Evolutionary conservation across 2,888 invertebrate species (phyloP).

Genomic region (Cephus rjabovi): DNA sequence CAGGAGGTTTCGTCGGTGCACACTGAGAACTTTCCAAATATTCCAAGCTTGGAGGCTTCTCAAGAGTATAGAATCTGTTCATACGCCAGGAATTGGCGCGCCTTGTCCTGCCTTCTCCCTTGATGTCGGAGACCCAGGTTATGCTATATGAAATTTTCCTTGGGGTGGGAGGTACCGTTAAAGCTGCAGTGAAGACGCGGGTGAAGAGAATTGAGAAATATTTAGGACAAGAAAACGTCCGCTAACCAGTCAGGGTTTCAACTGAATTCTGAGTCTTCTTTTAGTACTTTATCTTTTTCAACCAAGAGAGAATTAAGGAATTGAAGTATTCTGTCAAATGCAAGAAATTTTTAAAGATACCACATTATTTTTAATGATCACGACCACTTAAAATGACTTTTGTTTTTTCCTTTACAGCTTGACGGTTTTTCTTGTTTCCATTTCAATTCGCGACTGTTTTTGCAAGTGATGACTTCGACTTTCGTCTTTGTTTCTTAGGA

Average conservation of each 20-base stretch:
- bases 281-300: background rate
- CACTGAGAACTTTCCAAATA: background rate
- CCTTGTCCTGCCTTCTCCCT: background rate
- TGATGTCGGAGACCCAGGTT: background rate
- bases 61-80: too few relatives aligned
- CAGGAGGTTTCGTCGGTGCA: background rate
- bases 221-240: background rate
- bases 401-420: slow-evolving; percentile 10
- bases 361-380: slow-evolving; percentile 16
- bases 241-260: background rate
- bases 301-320: background rate
- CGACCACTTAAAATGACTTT: slow-evolving; percentile 16
- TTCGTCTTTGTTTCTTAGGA: background rate
- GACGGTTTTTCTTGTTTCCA: background rate
- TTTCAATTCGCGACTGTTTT: background rate
- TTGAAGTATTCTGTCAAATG: slow-evolving; percentile 4
- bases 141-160: background rate
- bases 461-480: background rate
- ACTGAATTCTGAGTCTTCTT: background rate
- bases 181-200: background rate
- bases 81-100: background rate
- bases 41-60: background rate
- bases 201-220: background rate
- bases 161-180: background rate
- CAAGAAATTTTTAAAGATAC: slow-evolving; percentile 18